These are phyloP conservation scores for Spilogale gracilis DNA, from an alignment of 2,113 vertebrate species.

Conservation along the genomic window DNA sequence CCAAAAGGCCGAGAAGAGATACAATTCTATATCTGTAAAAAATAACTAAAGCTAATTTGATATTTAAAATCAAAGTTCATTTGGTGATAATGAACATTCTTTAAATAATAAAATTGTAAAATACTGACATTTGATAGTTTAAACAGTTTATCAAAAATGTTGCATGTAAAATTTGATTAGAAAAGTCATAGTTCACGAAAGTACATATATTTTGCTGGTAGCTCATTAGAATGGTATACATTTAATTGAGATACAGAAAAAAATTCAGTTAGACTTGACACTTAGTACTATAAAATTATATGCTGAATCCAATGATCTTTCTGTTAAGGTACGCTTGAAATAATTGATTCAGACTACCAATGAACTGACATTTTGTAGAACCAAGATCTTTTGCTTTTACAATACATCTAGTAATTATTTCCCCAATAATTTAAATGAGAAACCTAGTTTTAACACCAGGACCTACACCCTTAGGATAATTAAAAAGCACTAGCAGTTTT, in stretches of 20 bases:
- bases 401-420: constrained; percentile 71
- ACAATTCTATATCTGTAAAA: constrained; percentile 85
- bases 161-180: constrained; percentile 91
- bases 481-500: constrained; percentile 84
- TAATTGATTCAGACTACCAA: constrained; percentile 65
- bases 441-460: constrained; percentile 77
- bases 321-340: constrained; percentile 85
- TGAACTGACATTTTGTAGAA: constrained; percentile 51
- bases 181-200: constrained; percentile 90
- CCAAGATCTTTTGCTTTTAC: constrained; percentile 75
- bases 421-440: constrained; percentile 80
- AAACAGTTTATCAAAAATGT: constrained; percentile 91
- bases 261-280: constrained; percentile 88
- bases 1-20: no score
- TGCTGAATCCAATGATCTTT: constrained; percentile 73
- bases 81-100: constrained; percentile 89
- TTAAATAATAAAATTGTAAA: constrained; percentile 91
- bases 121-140: constrained; percentile 93
- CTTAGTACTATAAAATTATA: constrained; percentile 79
- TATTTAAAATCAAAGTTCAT: constrained; percentile 91
- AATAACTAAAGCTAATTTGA: constrained; percentile 90
- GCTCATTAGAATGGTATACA: constrained; percentile 86
- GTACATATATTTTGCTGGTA: constrained; percentile 86
- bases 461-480: constrained; percentile 70
- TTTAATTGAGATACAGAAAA: constrained; percentile 85